Evolutionary conservation across 2,888 invertebrate genomes (phyloP).

Genomic region (Catonia carolina): DNA sequence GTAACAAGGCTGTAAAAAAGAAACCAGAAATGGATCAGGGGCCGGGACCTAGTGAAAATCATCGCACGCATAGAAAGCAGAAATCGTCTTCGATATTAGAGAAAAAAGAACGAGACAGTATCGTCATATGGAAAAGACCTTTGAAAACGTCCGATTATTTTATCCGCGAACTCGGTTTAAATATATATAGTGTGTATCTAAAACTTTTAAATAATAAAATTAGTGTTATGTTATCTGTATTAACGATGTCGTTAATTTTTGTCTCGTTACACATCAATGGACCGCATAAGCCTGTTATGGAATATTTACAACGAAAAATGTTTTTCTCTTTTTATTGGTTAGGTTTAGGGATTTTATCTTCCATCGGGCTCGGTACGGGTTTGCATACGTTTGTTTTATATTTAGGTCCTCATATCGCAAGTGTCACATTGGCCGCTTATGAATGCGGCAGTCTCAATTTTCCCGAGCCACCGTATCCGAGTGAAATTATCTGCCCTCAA

Average conservation of each 20-base stretch:
- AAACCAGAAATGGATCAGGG: constrained; percentile 5
- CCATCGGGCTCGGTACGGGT: constrained; percentile 96
- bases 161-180: constrained; percentile 60
- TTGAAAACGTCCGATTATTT: constrained; percentile 73
- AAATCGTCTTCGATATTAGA: background rate
- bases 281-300: constrained; percentile 25
- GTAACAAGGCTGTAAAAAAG: constrained; percentile 6
- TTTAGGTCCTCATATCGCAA: constrained; percentile 97
- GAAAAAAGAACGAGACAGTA: constrained; percentile 13
- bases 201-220: background rate
- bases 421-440: constrained; percentile 96
- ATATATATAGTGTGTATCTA: constrained; percentile 38
- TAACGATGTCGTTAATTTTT: background rate
- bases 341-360: constrained; percentile 89
- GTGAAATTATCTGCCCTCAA: constrained; percentile 90
- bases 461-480: constrained; percentile 97
- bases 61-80: background rate
- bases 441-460: constrained; percentile 94
- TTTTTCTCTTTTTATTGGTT: constrained; percentile 85
- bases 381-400: constrained; percentile 98
- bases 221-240: background rate
- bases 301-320: constrained; percentile 21
- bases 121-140: constrained; percentile 79
- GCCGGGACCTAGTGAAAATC: background rate
- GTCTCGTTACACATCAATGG: constrained; percentile 18